Base-by-base conservation (phyloP, 2,797 vertebrate species). In the Betta splendens region DNA sequence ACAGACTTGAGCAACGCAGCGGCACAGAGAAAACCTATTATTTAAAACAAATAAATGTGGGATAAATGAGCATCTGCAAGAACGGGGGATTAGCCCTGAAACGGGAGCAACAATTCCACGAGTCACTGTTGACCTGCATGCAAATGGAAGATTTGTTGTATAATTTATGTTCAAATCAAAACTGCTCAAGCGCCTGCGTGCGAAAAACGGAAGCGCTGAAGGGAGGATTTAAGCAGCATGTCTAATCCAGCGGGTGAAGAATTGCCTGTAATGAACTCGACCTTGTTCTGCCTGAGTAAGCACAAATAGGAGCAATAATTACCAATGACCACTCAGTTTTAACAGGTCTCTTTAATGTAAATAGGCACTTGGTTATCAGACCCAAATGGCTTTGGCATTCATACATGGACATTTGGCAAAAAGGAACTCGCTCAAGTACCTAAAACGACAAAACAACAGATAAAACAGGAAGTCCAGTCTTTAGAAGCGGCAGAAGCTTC, bases 341-440 rank as follows among this genome's bases (percentile, higher is more conserved):
- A 65, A 60, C 68, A 77, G 76, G 70, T 86, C 78, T 64, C 75
- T 92, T 91, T 91, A 90, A 90, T 92, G 83, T 81, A 87, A 85
- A 87, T 82, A 85, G 84, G 87, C 77, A 82, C 72, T 71, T 40
- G 59, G 72, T 75, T 83, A 81, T 85, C 67, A 64, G 63, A 81
- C 74, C 75, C 64, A 80, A 81, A 72, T 49, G 52, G 42, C 75
- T 84, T 84, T 89, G 79, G 77, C 70, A 84, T 77, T 84, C 66
- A 70, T 73, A 85, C 69, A 76, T 49, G 62, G 60, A 72, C 67
- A 69, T 75, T 82, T 73, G 83, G 80, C 83, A 80, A 53, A 80
- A 53, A 22, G 37, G 69, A 75, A 69, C 60, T 49, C 58, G 60
- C 44, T 78, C 17, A 48, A 79, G 75, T 79, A 85, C 79, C 74